These are phyloP conservation scores for Canis aureus DNA, from an alignment of 2,113 vertebrate species.

Conservation along the genomic window DNA sequence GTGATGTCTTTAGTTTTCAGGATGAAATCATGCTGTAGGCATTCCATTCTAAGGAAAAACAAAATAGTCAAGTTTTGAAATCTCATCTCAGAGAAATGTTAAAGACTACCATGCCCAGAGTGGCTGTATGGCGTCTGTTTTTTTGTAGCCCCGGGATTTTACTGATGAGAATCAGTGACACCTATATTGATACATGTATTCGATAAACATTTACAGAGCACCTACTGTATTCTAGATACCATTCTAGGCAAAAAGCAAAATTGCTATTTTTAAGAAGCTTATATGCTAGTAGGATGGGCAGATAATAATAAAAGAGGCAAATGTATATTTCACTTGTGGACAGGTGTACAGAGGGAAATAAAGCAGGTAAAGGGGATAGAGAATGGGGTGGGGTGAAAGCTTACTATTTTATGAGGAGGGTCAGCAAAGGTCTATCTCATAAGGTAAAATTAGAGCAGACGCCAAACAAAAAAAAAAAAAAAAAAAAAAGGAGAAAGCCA, in stretches of 20 bases:
- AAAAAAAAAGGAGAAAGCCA: not conserved
- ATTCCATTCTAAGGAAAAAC: constrained; percentile 58
- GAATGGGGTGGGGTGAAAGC: not conserved
- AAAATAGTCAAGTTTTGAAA: constrained; percentile 53
- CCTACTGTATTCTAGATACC: not conserved
- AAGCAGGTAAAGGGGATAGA: not conserved
- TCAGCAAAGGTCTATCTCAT: not conserved
- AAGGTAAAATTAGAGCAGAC: not conserved
- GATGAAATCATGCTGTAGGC: constrained; percentile 67
- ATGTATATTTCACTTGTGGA: not conserved
- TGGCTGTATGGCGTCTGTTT: not conserved
- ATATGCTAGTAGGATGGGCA: not conserved
- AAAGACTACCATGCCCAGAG: not conserved
- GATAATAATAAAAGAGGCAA: constrained; percentile 19
- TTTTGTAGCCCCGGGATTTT: not conserved
- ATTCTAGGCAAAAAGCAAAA: not conserved
- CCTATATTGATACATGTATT: not conserved
- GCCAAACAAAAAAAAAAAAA: not conserved
- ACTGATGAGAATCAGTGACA: not conserved
- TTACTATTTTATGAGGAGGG: not conserved
- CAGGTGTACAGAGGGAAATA: not conserved
- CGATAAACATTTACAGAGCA: not conserved
- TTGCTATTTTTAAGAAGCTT: not conserved
- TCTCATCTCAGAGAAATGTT: constrained; percentile 25
- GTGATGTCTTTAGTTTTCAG: constrained; percentile 75